Evolutionary conservation across 2,797 vertebrate genomes (phyloP), one percentile per base, ranked within the genome.

Genomic region (Poecilia velifera): DNA sequence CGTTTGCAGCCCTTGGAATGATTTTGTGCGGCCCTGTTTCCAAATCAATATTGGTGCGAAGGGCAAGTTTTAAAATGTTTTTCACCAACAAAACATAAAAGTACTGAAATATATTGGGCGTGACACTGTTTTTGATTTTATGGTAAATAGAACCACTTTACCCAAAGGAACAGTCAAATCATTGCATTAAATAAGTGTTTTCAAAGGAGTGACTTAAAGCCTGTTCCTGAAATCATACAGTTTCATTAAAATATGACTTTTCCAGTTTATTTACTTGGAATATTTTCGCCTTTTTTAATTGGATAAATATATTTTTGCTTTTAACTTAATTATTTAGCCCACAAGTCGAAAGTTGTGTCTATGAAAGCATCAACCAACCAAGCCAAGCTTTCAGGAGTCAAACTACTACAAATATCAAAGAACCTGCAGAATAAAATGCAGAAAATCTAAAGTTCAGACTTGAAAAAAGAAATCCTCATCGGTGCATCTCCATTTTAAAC

Each of bases 401-500:
- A 43, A 70, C 66, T 43, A n/a, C 10, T 41, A 25, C 8, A 62
- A 34, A 16, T 22, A 5, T 20, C 4, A 39, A 41, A 41, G 8
- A 68, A 68, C 36, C 20, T 14, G 12, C 39, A 7, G 39, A 41
- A 70, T 25, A 70, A 70, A 43, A 43, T 6, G 4, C 5, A 13
- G 22, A 6, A 43, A 53, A 53, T 25, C 22, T 25, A 53, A 53
- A 53, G 7, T 25, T 57, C 53, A 57, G 53, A 57, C 53, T 10
- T 13, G 53, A n/a, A 43, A 66, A 39, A 5, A 39, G 0, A 22
- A 22, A n/a, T 70, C 66, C 20, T 70, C 12, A 70, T 70, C 22
- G 10, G 22, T 70, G 66, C 66, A 70, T 43, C 66, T 70, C 66
- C 18, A 70, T 70, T 70, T 43, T 43, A 84, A 82, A 84, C 36